Base-by-base conservation (phyloP, 2,113 vertebrate species). In the Ellobius talpinus region DNA sequence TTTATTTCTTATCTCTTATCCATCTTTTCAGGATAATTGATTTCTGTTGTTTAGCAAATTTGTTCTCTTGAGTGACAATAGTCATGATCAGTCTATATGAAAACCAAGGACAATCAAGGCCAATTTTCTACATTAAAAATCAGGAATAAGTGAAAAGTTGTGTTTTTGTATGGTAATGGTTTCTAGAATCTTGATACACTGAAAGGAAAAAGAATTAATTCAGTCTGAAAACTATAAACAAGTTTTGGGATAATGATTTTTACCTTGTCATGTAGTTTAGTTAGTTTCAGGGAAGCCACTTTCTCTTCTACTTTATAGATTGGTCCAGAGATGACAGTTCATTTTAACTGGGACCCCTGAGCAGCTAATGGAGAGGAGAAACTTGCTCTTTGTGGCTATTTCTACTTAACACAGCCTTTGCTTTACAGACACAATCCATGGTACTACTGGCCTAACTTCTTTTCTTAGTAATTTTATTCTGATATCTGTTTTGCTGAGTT, bases 281-380 rank as follows among this genome's bases (percentile, higher is more conserved):
- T 91, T 91, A 94, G 11, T 50, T 96, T 95, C 24, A 52, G 7
- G 79, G 5, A 84, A 68, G 33, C 14, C 12, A 85, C 16, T 84
- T 82, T 23, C 9, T 58, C 58, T 93, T n/a, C 55, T 91, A 89
- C 76, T 95, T 96, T 98, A 87, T 95, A 94, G 90, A 42, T 93
- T 81, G 93, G 47, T 13, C 33, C 39, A 73, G 50, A 63, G 77
- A 90, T 82, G 61, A 91, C 87, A 92, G 81, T 97, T 90, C 88
- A 82, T 95, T 94, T 95, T 29, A 84, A 91, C 61, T 91, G 66
- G 45, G 13, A 52, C 63, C 36, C 9, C 82, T 82, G 86, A 42
- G 8, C 91, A 92, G 21, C 29, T 93, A 82, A 31, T 70, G 61
- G 58, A 84, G 70, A n/a, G 63, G 14, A 21, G 72, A 3, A 4